These are phyloP conservation scores for Drosophila borealis DNA, from an alignment of 2,888 invertebrate genomes.

Conservation along the genomic window DNA sequence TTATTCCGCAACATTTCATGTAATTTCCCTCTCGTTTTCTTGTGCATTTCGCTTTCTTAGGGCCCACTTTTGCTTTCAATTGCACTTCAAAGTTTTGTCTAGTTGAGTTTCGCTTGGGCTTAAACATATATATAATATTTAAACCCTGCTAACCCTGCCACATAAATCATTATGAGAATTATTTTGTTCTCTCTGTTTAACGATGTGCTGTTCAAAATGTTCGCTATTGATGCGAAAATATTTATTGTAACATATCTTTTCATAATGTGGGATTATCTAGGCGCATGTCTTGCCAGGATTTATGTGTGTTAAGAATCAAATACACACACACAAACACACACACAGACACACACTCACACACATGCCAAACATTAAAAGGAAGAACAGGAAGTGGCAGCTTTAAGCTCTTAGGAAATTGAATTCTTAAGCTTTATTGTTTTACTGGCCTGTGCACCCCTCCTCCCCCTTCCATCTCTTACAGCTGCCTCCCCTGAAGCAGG, in stretches of 20 bases:
- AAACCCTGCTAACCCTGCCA: neutral
- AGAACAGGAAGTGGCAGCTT: slow-evolving; percentile 45
- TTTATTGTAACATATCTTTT: slow-evolving; percentile 67
- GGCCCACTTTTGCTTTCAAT: neutral
- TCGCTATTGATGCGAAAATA: slow-evolving; percentile 68
- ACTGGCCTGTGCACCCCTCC: slow-evolving; percentile 34
- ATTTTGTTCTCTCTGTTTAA: slow-evolving; percentile 7
- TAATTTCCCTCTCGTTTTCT: too few species aligned
- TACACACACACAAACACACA: slow-evolving; percentile 16
- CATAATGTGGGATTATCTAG: slow-evolving; percentile 77
- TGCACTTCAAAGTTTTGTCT: neutral
- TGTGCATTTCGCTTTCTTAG: too few species aligned
- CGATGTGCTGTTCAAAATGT: slow-evolving; percentile 58
- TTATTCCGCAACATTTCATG: too few species aligned
- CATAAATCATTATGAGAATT: slow-evolving; percentile 14
- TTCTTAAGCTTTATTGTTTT: slow-evolving; percentile 79
- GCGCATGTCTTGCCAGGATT: slow-evolving; percentile 69
- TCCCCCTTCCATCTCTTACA: too few species aligned
- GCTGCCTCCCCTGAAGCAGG: neutral
- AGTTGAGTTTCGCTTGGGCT: neutral
- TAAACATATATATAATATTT: neutral
- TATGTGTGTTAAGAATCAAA: slow-evolving; percentile 68
- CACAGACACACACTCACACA: slow-evolving; percentile 10
- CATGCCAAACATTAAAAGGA: neutral
- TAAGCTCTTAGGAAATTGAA: slow-evolving; percentile 75